Evolutionary conservation across 2,113 vertebrate species (phyloP).

Genomic region (Tachysurus fulvidraco): DNA sequence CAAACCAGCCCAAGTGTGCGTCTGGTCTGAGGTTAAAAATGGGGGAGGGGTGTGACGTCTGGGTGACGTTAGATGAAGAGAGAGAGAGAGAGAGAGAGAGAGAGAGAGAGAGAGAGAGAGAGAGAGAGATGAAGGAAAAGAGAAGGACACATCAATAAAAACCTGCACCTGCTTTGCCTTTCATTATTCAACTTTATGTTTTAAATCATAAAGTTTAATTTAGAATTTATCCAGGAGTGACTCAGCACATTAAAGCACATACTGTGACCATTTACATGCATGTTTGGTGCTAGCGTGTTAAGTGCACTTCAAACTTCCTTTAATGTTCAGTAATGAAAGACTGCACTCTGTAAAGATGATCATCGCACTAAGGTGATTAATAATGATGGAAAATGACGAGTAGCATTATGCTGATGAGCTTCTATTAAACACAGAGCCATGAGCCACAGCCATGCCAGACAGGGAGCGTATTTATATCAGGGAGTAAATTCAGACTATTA

Average conservation of each 20-base stretch:
- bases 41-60: conserved; percentile 31
- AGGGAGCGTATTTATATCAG: background rate
- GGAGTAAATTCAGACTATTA: background rate
- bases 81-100: background rate
- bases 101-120: background rate
- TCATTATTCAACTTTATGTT: background rate
- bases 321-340: background rate
- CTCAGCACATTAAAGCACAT: background rate
- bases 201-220: background rate
- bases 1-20: background rate
- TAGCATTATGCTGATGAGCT: background rate
- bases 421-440: background rate
- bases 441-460: background rate
- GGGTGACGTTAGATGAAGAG: conserved; percentile 26
- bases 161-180: background rate
- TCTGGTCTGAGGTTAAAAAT: conserved; percentile 2
- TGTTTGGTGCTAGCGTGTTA: background rate
- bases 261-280: background rate
- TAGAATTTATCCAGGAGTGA: too few species aligned
- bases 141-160: conserved; percentile 21
- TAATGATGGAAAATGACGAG: background rate
- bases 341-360: background rate
- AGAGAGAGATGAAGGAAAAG: conserved; percentile 11
- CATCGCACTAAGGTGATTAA: background rate
- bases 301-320: background rate